A percentile compares a stretch with the other conserved stretches of the same genome.
These are phyloP conservation scores for Schrankia costaestrigalis DNA, from an alignment of 2,888 invertebrate genomes.

Conservation along the genomic window DNA sequence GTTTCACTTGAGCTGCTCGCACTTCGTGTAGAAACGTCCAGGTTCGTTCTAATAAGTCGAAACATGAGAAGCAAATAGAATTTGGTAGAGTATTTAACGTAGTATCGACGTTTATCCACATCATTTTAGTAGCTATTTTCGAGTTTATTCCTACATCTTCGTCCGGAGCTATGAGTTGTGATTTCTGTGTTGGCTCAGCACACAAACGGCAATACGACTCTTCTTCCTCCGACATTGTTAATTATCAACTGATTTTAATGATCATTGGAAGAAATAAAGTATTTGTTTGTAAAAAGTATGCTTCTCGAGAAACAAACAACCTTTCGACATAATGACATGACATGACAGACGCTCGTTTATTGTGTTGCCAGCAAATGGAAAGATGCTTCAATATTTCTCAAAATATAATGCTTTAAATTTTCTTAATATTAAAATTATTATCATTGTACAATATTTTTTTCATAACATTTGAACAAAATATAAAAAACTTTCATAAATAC, in stretches of 20 bases:
- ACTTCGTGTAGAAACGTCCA: conserved; percentile 65
- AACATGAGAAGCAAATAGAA: conserved; percentile 69
- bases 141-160: conserved; percentile 61
- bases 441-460: too few species aligned
- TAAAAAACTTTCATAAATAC: too few species aligned
- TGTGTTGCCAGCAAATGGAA: too few species aligned
- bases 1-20: conserved; percentile 58
- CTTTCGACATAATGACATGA: too few species aligned
- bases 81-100: conserved; percentile 49
- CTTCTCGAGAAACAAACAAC: too few species aligned
- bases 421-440: too few species aligned
- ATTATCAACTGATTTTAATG: conserved; percentile 12
- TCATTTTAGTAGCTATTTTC: conserved; percentile 61
- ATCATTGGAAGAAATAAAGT: neutral
- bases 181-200: conserved; percentile 61
- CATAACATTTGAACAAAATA: too few species aligned
- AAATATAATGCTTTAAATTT: too few species aligned
- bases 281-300: conserved; percentile 11
- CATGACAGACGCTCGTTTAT: too few species aligned
- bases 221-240: conserved; percentile 51
- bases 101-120: conserved; percentile 68
- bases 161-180: conserved; percentile 55
- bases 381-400: too few species aligned
- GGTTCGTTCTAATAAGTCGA: conserved; percentile 66
- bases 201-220: conserved; percentile 67